Percentiles rank a stretch among this genome's conserved stretches.
Evolutionary conservation across 2,797 vertebrate species (phyloP).

Genomic region (Cichlasoma orientale): DNA sequence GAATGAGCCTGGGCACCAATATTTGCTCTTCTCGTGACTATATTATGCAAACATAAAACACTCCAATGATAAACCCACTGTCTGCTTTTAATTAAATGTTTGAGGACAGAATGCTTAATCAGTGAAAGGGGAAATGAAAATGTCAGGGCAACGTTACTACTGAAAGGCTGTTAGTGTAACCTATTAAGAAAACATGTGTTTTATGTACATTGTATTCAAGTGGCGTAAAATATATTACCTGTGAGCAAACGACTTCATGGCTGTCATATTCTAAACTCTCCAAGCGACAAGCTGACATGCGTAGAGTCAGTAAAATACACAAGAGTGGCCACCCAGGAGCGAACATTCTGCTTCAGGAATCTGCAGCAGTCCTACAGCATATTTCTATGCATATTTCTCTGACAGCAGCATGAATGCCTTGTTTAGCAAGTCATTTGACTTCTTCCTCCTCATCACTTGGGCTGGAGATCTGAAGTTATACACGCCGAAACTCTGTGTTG

Average conservation of each 20-base stretch:
- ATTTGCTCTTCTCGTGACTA: conserved; percentile 2
- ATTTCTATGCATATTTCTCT: background rate
- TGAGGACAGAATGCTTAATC: conserved; percentile 3
- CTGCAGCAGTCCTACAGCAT: conserved; percentile 5
- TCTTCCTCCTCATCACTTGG: background rate
- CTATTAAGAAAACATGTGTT: conserved; percentile 8
- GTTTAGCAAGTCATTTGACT: conserved; percentile 14
- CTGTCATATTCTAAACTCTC: conserved; percentile 19
- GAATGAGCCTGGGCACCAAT: background rate
- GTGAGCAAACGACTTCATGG: conserved; percentile 50
- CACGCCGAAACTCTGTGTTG: background rate
- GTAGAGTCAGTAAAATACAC: conserved; percentile 36
- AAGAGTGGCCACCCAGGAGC: conserved; percentile 15
- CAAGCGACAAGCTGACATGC: conserved; percentile 16
- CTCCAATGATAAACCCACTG: background rate
- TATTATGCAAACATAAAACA: background rate
- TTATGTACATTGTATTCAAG: background rate
- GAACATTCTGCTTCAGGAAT: conserved; percentile 52
- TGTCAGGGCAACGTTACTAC: background rate
- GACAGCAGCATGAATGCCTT: background rate
- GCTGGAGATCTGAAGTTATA: conserved; percentile 3
- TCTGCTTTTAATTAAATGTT: conserved; percentile 31
- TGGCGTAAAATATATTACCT: conserved; percentile 43
- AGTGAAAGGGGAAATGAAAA: conserved; percentile 38
- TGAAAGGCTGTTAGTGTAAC: conserved; percentile 46